These are phyloP conservation scores for Amphibalanus amphitrite DNA, from an alignment of 1,140 invertebrate genomes.

Conservation along the genomic window DNA sequence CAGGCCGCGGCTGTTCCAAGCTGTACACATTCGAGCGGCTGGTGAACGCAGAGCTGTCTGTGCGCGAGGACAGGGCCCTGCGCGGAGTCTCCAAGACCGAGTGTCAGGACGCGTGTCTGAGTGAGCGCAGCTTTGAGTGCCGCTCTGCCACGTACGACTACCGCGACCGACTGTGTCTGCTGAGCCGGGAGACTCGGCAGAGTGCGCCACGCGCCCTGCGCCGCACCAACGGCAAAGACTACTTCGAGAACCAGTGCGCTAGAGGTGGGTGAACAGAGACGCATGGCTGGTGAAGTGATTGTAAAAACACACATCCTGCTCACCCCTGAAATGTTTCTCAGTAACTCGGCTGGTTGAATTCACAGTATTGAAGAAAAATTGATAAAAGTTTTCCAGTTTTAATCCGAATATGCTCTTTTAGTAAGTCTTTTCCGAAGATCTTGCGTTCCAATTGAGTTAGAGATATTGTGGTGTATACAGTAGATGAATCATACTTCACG, in stretches of 20 bases:
- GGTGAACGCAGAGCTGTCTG: conserved; percentile 26
- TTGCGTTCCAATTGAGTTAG: too few relatives aligned
- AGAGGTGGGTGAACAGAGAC: too few relatives aligned
- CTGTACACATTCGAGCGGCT: conserved; percentile 32
- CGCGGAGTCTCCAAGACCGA: conserved; percentile 26
- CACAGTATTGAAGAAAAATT: too few relatives aligned
- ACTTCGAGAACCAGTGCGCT: conserved; percentile 35
- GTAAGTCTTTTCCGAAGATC: too few relatives aligned
- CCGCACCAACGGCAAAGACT: conserved; percentile 26
- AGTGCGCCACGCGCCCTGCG: conserved; percentile 23
- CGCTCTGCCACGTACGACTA: conserved; percentile 31
- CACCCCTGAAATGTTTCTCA: background rate
- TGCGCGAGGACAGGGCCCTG: conserved; percentile 11
- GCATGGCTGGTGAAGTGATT: too few relatives aligned
- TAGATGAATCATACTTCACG: too few relatives aligned
- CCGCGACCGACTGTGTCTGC: conserved; percentile 26
- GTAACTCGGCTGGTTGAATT: background rate
- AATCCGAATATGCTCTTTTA: too few relatives aligned
- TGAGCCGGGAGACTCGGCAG: conserved; percentile 29
- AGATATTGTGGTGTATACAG: too few relatives aligned
- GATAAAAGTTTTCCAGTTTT: too few relatives aligned
- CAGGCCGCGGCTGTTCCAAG: conserved; percentile 24
- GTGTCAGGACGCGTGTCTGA: conserved; percentile 29
- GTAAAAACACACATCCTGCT: too few relatives aligned
- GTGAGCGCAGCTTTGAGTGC: conserved; percentile 29